Evolutionary conservation across 2,113 vertebrate species (phyloP).

Genomic region (Anseranas semipalmata): DNA sequence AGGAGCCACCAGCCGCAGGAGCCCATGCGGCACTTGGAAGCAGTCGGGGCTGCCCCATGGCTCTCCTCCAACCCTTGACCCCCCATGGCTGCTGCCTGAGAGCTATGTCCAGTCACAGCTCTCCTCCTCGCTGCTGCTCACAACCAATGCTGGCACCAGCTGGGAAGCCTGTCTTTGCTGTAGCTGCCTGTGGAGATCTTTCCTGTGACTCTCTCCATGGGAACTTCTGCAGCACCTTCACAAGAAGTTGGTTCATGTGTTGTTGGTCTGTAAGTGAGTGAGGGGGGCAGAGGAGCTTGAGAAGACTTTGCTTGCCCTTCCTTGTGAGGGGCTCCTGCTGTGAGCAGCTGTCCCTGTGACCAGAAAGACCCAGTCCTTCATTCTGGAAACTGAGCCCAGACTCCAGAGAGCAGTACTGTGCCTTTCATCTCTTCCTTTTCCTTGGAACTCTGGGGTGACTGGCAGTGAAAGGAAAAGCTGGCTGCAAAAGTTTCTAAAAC

Average conservation of each 20-base stretch:
- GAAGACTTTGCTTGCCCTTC: neutral
- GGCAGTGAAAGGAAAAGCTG: neutral
- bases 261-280: neutral
- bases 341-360: rapidly evolving
- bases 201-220: neutral
- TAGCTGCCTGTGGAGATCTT: neutral
- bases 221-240: neutral
- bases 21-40: neutral
- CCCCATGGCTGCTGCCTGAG: neutral
- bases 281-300: neutral
- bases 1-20: neutral
- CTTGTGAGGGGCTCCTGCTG: neutral
- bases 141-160: neutral
- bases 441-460: neutral
- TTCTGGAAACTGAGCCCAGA: neutral
- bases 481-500: neutral
- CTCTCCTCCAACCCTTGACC: no score
- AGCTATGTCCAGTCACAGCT: neutral
- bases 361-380: neutral
- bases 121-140: neutral
- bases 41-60: neutral
- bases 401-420: neutral
- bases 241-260: neutral
- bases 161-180: neutral
- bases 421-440: neutral